These are phyloP conservation scores for Dioctria rufipes DNA, from an alignment of 2,888 invertebrate species.

Conservation along the genomic window DNA sequence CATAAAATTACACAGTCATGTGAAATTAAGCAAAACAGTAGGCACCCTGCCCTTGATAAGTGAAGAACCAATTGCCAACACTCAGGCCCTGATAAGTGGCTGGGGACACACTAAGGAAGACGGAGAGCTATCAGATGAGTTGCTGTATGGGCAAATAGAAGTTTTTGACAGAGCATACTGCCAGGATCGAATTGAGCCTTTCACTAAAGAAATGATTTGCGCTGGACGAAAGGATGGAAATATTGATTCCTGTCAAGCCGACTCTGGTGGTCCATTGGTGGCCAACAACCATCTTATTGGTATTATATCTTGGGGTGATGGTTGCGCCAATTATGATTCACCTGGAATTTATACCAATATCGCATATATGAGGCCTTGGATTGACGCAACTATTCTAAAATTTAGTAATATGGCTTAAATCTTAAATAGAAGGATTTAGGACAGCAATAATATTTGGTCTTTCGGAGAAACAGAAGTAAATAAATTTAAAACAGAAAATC, in stretches of 20 bases:
- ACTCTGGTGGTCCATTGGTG: slow-evolving; percentile 12
- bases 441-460: too few relatives aligned
- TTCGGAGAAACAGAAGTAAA: too few relatives aligned
- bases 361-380: background rate
- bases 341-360: slow-evolving; percentile 2
- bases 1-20: background rate
- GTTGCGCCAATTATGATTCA: background rate
- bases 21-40: background rate
- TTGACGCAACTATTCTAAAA: background rate
- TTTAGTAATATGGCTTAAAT: too few relatives aligned
- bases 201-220: slow-evolving; percentile 10
- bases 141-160: background rate
- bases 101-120: slow-evolving; percentile 9
- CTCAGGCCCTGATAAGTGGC: background rate
- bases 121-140: background rate
- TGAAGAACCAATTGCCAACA: background rate
- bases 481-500: too few relatives aligned
- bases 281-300: background rate
- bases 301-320: slow-evolving; percentile 2
- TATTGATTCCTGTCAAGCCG: background rate
- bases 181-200: background rate
- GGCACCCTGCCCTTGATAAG: background rate
- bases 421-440: too few relatives aligned
- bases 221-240: background rate
- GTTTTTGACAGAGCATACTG: background rate